Base-by-base conservation (phyloP, 2,113 vertebrate species). In the Nestor notabilis region DNA sequence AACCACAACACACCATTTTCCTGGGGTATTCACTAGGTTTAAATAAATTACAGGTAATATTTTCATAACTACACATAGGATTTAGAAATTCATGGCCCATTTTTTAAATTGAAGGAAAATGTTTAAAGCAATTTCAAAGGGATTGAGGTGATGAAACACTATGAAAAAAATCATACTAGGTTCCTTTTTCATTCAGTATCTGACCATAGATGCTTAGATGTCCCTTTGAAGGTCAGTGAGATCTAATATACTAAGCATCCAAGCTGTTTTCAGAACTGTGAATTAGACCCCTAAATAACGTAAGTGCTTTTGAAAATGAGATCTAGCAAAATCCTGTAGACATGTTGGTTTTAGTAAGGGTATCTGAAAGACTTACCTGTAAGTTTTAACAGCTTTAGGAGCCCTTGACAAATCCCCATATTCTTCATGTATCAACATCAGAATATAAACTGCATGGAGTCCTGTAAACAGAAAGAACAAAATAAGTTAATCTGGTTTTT, bases 141-240 rank as follows among this genome's bases (percentile, higher is more conserved):
- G 49, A 75, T 0, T 75, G 65, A 87, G 61, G 65, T 92, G 80
- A 89, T 87, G 77, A 95, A 90, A 83, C 7, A 4, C 39, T 76
- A 41, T 39, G 25, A 80, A 85, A 92, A 92, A 95, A 53, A 79
- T 43, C 65, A 44, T 87, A 78, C 77, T 61, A 88, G 69, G 35
- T 31, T 68, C 65, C 41, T 84, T 49, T 95, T 90, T 56, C 6
- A 31, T 91, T 82, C 78, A 61, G 37, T 78, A 56, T 76, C 70
- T 82, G 94, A 84, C 94, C 83, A 89, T 35, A 91, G 86, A 89
- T 41, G 61, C 89, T 89, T 91, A 89, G 61, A 81, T 79, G 83
- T 91, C 69, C 47, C 76, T 95, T 92, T 95, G 90, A 96, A 95
- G 86, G 96, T 95, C 92, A 96, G 43, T 28, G 65, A 95, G 83